Percentiles rank a stretch among this genome's conserved stretches.
phyloP scores from a whole-genome alignment of 2,797 vertebrate genomes.

The Discoglossus pictus region DNA sequence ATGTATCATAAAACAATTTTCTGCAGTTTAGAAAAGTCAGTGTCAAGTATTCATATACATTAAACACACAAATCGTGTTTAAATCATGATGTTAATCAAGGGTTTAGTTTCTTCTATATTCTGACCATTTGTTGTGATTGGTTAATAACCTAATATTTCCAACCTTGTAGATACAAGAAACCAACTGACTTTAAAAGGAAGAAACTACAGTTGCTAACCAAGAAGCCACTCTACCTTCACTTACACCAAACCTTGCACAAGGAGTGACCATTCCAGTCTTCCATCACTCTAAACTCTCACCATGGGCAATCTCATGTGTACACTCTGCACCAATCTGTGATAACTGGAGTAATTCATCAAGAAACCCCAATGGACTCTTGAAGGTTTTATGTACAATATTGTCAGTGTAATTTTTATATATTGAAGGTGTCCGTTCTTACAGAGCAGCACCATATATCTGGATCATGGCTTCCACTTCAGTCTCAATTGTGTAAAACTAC shows the following conservation, averaged over 20 bases:
- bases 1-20: no score
- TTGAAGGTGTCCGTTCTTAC: not conserved
- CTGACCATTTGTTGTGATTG: no score
- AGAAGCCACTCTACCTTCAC: slow-evolving; percentile 98
- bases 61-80: no score
- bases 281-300: slow-evolving; percentile 30
- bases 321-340: not conserved
- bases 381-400: slow-evolving; percentile 2
- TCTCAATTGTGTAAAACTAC: not conserved
- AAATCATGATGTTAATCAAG: no score
- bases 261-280: slow-evolving; percentile 72
- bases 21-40: no score
- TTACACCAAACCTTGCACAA: slow-evolving; percentile 96
- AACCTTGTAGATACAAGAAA: slow-evolving; percentile 91
- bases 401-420: not conserved
- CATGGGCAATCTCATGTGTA: no score
- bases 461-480: not conserved
- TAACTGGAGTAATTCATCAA: not conserved
- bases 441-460: not conserved
- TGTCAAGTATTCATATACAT: no score
- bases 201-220: slow-evolving; percentile 95
- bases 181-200: slow-evolving; percentile 98
- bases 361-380: not conserved
- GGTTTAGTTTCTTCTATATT: no score
- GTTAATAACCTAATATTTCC: no score